phyloP scores from a whole-genome alignment of 2,113 vertebrate genomes.

The Conger conger region DNA sequence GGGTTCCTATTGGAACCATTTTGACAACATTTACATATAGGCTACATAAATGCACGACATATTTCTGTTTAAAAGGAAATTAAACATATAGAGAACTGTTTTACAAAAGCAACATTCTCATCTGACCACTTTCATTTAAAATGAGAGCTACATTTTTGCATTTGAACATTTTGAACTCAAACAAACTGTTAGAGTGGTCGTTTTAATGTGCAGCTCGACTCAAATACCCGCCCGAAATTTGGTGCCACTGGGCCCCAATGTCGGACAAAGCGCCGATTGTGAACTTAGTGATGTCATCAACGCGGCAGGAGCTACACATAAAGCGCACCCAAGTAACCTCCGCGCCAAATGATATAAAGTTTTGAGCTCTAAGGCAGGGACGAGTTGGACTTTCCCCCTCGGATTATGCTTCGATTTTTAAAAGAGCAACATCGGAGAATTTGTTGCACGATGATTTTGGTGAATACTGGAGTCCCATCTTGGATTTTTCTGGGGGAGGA shows the following conservation, averaged over 20 bases:
- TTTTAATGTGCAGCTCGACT: no score
- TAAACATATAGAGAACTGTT: no score
- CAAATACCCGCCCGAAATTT: neutral
- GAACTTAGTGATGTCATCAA: neutral
- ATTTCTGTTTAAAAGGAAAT: no score
- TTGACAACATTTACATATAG: no score
- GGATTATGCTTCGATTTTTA: neutral
- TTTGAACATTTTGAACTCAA: no score
- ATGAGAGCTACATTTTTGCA: no score
- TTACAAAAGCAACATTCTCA: no score
- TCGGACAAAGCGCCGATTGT: conserved; percentile 10
- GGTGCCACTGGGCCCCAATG: neutral
- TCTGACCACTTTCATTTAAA: no score
- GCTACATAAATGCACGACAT: no score
- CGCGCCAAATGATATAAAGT: conserved; percentile 6
- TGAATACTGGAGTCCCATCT: neutral
- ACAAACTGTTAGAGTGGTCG: no score
- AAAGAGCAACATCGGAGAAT: neutral
- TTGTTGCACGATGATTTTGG: neutral
- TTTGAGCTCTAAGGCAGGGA: neutral
- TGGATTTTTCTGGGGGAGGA: neutral
- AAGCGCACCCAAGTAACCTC: neutral
- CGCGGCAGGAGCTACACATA: neutral
- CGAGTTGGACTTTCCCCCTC: neutral
- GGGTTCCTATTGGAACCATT: no score